phyloP scores from a whole-genome alignment of 2,113 vertebrate genomes.

The Corvus cornix region DNA sequence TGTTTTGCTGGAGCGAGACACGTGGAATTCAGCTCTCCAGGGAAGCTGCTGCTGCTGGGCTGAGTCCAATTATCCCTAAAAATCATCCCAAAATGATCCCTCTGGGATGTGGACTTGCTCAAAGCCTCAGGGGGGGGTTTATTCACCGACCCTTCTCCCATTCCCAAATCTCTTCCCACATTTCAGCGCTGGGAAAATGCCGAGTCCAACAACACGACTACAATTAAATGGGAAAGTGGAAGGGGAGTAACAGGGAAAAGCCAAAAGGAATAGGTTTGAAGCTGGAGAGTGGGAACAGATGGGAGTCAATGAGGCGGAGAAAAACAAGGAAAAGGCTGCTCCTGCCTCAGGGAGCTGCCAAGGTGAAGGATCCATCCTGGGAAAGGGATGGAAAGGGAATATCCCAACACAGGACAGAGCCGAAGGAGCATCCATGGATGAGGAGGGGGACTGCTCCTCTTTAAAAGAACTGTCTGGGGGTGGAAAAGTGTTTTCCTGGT shows the following conservation, averaged over 20 bases:
- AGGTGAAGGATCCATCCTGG: neutral
- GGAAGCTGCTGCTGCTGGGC: neutral
- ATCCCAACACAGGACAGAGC: fast-evolving
- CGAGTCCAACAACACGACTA: neutral
- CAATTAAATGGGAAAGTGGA: neutral
- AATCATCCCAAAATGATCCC: neutral
- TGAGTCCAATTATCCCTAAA: neutral
- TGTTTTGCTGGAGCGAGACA: neutral
- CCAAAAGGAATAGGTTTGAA: neutral
- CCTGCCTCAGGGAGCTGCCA: slow-evolving; percentile 22
- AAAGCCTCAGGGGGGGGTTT: fast-evolving
- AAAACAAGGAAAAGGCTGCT: neutral
- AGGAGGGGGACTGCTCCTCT: neutral
- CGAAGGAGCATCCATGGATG: neutral
- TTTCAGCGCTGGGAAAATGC: neutral
- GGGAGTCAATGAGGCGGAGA: slow-evolving; percentile 14
- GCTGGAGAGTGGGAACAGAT: neutral
- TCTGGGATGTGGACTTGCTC: neutral
- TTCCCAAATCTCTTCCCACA: neutral
- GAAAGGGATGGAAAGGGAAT: neutral
- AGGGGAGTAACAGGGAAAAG: neutral
- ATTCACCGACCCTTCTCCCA: neutral
- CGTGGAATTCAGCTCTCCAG: neutral
- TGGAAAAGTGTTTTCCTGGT: fast-evolving
- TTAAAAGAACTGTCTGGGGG: neutral